These are phyloP conservation scores for Sinosuthora webbiana DNA, from an alignment of 2,113 vertebrate species.

Conservation along the genomic window DNA sequence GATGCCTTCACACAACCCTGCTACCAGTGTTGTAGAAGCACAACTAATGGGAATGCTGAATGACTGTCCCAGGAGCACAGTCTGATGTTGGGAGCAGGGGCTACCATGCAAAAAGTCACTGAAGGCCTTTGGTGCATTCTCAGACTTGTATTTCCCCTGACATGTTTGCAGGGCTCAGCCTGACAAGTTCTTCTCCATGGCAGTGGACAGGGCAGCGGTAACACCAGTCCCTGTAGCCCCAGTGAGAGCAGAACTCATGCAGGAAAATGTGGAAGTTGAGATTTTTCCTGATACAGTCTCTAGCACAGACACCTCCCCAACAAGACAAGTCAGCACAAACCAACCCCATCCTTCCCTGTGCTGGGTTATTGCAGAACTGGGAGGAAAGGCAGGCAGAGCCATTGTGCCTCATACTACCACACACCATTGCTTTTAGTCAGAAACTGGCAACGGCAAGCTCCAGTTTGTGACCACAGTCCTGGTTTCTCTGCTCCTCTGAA, in stretches of 20 bases:
- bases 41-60: neutral
- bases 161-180: neutral
- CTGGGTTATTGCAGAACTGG: neutral
- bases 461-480: neutral
- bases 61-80: neutral
- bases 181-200: neutral
- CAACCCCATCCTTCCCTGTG: neutral
- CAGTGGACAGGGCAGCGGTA: accelerated
- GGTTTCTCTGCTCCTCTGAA: neutral
- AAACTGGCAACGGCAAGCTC: neutral
- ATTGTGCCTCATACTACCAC: neutral
- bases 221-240: neutral
- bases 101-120: accelerated
- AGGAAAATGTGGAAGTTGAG: neutral
- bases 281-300: neutral
- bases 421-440: accelerated
- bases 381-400: neutral
- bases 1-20: neutral
- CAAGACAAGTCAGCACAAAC: neutral
- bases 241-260: accelerated
- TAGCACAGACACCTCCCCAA: neutral
- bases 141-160: neutral
- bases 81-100: neutral
- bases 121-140: neutral
- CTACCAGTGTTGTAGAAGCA: neutral